Base-by-base conservation (phyloP, 2,888 invertebrate genomes). In the Sepioteuthis lessoniana region DNA sequence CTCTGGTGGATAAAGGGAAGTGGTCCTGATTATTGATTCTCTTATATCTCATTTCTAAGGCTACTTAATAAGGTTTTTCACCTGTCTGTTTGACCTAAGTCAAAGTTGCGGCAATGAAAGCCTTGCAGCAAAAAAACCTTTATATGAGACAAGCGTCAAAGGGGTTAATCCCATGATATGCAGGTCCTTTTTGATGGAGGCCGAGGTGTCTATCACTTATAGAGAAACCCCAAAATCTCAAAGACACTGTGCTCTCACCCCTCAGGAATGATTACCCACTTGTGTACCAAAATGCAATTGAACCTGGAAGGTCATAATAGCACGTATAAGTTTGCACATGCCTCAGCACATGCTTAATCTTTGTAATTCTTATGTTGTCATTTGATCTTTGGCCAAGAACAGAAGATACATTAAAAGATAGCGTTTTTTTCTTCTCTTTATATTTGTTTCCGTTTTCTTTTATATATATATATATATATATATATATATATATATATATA, bases 181-280 rank as follows among this genome's bases (percentile, higher is more conserved):
- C 21, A 25, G 55, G 55, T 55, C 55, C 55, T 25, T 55, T 55
- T 55, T 55, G 55, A 55, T 55, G 55, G n/a, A 16, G n/a, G 31
- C 10, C 8, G 16, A n/a, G n/a, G n/a, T 76, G n/a, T 13, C 8
- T 76, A n/a, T 31, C n/a, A 76, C 76, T 76, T 0, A n/a, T 76
- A n/a, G 31, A n/a, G 76, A 76, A 76, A 76, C 76, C 76, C n/a
- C 76, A 76, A 76, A 76, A 76, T 76, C 76, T 76, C 76, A 76
- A 76, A 76, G 76, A 76, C 31, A 76, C 1, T 8, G 31, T n/a
- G 10, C 31, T 31, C n/a, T n/a, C n/a, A n/a, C 31, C 76, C 76
- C 76, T 31, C 31, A 10, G 76, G 76, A n/a, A n/a, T 31, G 76
- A 76, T 76, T 13, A 76, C n/a, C 76, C n/a, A n/a, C 76, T 76